Percentiles rank a stretch among this genome's conserved stretches.
Evolutionary conservation across 1,140 invertebrate species (phyloP).

Genomic region (Adelges cooleyi): DNA sequence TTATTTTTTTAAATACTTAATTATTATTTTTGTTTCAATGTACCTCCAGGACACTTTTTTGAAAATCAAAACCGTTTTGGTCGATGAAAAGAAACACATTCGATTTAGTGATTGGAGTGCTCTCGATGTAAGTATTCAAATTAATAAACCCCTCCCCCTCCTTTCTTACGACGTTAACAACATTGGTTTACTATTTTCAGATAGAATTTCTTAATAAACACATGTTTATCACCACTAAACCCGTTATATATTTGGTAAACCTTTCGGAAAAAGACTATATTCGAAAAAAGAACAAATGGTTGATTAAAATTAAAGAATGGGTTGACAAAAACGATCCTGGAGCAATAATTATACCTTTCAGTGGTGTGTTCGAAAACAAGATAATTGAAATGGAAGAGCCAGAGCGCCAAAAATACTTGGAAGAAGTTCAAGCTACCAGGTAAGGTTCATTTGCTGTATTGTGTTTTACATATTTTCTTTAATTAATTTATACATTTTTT

Average conservation of each 20-base stretch:
- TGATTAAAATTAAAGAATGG: slow-evolving; percentile 98
- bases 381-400: slow-evolving; percentile 74
- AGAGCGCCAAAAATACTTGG: slow-evolving; percentile 60
- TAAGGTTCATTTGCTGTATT: slow-evolving; percentile 38
- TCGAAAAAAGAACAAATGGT: slow-evolving; percentile 97
- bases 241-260: slow-evolving; percentile 94
- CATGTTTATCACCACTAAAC: slow-evolving; percentile 95
- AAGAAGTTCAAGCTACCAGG: slow-evolving; percentile 71
- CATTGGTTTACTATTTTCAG: slow-evolving; percentile 46
- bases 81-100: slow-evolving; percentile 85
- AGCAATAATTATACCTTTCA: slow-evolving; percentile 86
- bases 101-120: slow-evolving; percentile 86
- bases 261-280: slow-evolving; percentile 97
- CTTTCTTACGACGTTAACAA: not conserved
- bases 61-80: slow-evolving; percentile 75
- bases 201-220: slow-evolving; percentile 96
- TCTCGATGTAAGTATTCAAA: slow-evolving; percentile 64
- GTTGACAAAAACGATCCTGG: slow-evolving; percentile 95
- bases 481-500: not conserved
- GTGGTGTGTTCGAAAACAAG: slow-evolving; percentile 80
- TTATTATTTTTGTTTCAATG: slow-evolving; percentile 31
- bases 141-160: too few relatives aligned
- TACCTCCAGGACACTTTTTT: slow-evolving; percentile 64
- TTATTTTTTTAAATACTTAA: slow-evolving; percentile 8
- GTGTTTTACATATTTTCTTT: not conserved